These are phyloP conservation scores for Aphelocoma californica DNA, from an alignment of 2,797 vertebrate genomes.

Conservation along the genomic window DNA sequence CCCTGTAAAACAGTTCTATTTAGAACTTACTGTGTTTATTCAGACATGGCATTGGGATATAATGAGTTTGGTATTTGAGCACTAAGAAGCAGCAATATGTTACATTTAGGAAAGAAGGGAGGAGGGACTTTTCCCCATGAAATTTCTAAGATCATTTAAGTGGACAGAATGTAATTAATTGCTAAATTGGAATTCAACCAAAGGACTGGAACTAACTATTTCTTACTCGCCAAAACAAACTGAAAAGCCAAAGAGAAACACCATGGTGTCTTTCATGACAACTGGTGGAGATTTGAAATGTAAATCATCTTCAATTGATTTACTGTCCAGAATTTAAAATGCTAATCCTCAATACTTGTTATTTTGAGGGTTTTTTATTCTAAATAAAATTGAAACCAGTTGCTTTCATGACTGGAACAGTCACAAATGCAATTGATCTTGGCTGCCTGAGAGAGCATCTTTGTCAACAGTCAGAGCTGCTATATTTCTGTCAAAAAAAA, in stretches of 20 bases:
- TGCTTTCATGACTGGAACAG: neutral
- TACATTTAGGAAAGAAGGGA: neutral
- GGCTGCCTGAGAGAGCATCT: neutral
- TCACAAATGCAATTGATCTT: neutral
- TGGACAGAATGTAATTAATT: constrained; percentile 17
- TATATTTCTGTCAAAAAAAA: neutral
- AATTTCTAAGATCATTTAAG: neutral
- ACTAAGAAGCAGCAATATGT: neutral
- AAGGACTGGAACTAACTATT: neutral
- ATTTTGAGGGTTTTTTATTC: neutral
- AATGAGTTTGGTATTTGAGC: constrained; percentile 3
- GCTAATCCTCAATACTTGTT: neutral
- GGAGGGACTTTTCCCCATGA: neutral
- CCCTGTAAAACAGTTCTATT: neutral
- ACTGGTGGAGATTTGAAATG: neutral
- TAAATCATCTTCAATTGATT: neutral
- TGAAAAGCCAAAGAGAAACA: neutral
- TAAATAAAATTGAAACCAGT: neutral
- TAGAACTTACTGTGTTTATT: neutral
- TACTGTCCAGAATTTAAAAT: neutral
- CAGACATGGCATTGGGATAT: neutral
- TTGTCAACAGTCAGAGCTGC: neutral
- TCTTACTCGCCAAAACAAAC: neutral
- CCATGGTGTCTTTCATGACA: neutral
- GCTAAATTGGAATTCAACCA: constrained; percentile 5